Percentiles rank a stretch among this genome's conserved stretches.
These are phyloP conservation scores for Embidobia sp. DNA, from an alignment of 2,888 invertebrate genomes.

Conservation along the genomic window DNA sequence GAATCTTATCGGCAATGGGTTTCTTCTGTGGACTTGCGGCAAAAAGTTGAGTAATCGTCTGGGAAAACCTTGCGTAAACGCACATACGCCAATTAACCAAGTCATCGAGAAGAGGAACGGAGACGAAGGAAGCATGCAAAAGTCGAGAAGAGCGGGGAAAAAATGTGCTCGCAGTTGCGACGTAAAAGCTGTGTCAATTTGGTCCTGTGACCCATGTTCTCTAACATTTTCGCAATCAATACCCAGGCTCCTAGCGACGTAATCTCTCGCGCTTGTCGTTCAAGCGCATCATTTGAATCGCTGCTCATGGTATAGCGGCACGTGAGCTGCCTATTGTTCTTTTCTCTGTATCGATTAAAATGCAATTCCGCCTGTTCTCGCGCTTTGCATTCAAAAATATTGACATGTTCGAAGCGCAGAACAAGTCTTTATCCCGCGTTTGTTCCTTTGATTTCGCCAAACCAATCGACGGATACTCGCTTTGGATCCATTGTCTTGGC, in stretches of 20 bases:
- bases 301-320: conserved; percentile 3
- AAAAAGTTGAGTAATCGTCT: too few relatives aligned
- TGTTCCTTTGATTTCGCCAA: too few relatives aligned
- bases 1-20: too few relatives aligned
- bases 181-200: conserved; percentile 63
- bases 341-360: background rate
- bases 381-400: too few relatives aligned
- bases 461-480: too few relatives aligned
- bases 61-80: too few relatives aligned
- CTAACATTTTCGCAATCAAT: conserved; percentile 68
- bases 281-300: conserved; percentile 35
- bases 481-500: too few relatives aligned
- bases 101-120: background rate
- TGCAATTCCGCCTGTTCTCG: background rate
- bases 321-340: conserved; percentile 8
- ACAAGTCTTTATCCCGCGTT: too few relatives aligned
- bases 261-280: conserved; percentile 60
- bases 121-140: background rate
- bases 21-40: too few relatives aligned
- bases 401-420: too few relatives aligned
- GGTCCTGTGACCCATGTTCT: conserved; percentile 65
- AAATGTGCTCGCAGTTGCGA: conserved; percentile 37
- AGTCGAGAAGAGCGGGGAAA: conserved; percentile 8
- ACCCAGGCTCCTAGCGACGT: conserved; percentile 66
- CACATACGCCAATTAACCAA: too few relatives aligned